These are phyloP conservation scores for Burhinus bistriatus DNA, from an alignment of 2,113 vertebrate species.

Conservation along the genomic window DNA sequence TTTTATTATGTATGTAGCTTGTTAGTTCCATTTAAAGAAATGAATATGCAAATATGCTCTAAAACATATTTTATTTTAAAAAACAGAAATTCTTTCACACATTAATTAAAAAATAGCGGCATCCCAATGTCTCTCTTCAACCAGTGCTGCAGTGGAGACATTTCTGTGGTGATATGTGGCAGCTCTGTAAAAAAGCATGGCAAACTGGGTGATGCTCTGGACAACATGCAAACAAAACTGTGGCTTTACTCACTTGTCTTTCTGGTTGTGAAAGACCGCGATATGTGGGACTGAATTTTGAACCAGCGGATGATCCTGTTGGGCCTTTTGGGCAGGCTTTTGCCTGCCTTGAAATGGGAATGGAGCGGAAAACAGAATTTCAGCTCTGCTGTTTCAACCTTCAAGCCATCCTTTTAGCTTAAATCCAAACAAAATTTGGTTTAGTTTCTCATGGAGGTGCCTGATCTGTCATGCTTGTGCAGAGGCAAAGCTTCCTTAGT, in stretches of 20 bases:
- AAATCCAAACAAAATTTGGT: not conserved
- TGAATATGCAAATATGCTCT: not conserved
- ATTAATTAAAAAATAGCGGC: not conserved
- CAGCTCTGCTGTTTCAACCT: not conserved
- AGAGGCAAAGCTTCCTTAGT: not conserved
- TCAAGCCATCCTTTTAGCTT: not conserved
- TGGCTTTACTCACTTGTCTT: not conserved
- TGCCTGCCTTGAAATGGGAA: not conserved
- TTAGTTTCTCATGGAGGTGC: not conserved
- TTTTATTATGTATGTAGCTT: not conserved
- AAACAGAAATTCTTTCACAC: not conserved
- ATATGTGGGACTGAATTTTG: not conserved
- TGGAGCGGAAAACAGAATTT: not conserved
- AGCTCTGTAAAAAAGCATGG: not conserved
- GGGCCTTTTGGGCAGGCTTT: not conserved
- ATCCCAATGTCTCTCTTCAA: not conserved
- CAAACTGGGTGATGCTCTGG: not conserved
- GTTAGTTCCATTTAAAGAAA: not conserved
- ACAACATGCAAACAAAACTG: not conserved
- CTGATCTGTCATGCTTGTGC: not conserved
- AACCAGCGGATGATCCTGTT: fast-evolving
- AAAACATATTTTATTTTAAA: not conserved
- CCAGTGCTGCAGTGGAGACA: fast-evolving
- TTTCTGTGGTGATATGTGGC: not conserved
- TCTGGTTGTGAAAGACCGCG: not conserved